These are phyloP conservation scores for Habropoda laboriosa DNA, from an alignment of 1,140 invertebrate genomes.

Conservation along the genomic window DNA sequence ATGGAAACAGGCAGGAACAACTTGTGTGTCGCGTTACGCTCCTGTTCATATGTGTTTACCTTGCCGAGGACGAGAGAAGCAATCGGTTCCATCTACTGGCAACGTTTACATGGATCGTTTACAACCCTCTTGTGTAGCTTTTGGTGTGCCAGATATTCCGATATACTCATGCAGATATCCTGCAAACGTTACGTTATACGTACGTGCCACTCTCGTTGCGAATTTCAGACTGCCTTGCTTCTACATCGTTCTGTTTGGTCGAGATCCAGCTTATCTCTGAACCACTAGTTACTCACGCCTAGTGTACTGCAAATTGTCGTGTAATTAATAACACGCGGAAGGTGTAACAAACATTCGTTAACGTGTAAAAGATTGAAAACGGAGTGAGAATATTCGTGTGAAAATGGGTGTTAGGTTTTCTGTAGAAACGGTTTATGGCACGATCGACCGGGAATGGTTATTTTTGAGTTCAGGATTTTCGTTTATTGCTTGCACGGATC, in stretches of 20 bases:
- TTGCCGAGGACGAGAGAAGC: conserved; percentile 44
- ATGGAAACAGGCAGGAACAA: not conserved
- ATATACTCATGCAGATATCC: conserved; percentile 53
- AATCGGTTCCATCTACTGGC: conserved; percentile 64
- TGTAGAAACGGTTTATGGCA: too few species aligned
- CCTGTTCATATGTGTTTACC: conserved; percentile 32
- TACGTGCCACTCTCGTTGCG: conserved; percentile 30
- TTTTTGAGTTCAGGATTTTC: too few species aligned
- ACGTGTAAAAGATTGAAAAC: not conserved
- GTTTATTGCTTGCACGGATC: too few species aligned
- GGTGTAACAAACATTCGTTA: not conserved
- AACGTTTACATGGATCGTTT: conserved; percentile 66
- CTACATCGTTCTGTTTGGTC: conserved; percentile 18
- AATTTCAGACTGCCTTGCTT: conserved; percentile 44
- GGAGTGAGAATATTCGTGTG: not conserved
- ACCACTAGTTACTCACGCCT: conserved; percentile 14
- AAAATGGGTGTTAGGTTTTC: too few species aligned
- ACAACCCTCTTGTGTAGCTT: conserved; percentile 49
- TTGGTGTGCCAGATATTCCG: conserved; percentile 49
- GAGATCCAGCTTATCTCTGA: conserved; percentile 5
- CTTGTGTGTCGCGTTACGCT: conserved; percentile 4
- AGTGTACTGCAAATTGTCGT: conserved; percentile 19
- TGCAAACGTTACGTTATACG: conserved; percentile 40
- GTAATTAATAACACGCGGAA: conserved; percentile 9
- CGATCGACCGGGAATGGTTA: too few species aligned